Evolutionary conservation across 2,113 vertebrate genomes (phyloP).

Genomic region (Anoplopoma fimbria): DNA sequence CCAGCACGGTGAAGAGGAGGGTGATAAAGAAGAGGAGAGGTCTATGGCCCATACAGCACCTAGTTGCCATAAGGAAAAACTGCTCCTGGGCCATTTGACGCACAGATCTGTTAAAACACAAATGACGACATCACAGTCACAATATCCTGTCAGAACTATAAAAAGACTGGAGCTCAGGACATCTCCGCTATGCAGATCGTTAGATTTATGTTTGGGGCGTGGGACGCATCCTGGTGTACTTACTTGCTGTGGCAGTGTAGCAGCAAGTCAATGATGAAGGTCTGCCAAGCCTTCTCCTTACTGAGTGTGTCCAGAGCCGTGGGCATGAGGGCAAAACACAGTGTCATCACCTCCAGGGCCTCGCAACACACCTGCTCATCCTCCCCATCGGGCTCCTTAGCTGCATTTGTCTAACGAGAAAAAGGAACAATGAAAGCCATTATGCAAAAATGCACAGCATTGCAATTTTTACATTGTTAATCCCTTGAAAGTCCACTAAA

Average conservation of each 20-base stretch:
- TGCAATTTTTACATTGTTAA: neutral
- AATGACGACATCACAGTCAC: neutral
- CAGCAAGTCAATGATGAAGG: slow-evolving; percentile 97
- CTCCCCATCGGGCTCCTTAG: slow-evolving; percentile 94
- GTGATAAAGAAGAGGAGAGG: slow-evolving; percentile 99
- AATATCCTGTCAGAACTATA: neutral
- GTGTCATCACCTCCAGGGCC: slow-evolving; percentile 97
- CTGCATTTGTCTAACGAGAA: slow-evolving; percentile 91
- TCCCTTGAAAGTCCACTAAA: neutral
- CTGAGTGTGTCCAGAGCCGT: slow-evolving; percentile 97
- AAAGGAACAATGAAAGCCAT: neutral
- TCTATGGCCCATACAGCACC: slow-evolving; percentile 98
- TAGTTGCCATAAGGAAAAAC: slow-evolving; percentile 98
- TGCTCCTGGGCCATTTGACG: slow-evolving; percentile 99
- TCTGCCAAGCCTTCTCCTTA: slow-evolving; percentile 99
- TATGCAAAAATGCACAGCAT: neutral
- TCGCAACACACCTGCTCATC: slow-evolving; percentile 99
- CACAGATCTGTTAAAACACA: slow-evolving; percentile 87
- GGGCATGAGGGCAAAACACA: slow-evolving; percentile 98
- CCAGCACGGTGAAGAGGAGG: slow-evolving; percentile 96
- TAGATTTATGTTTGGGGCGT: neutral
- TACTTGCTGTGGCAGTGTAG: slow-evolving; percentile 99
- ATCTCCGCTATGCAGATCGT: neutral
- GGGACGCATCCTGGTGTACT: slow-evolving; percentile 67
- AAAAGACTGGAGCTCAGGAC: neutral